A percentile compares a stretch with the other conserved stretches of the same genome.
Conservation (phyloP, 1,140 invertebrate species). For the Atta colombica region DNA sequence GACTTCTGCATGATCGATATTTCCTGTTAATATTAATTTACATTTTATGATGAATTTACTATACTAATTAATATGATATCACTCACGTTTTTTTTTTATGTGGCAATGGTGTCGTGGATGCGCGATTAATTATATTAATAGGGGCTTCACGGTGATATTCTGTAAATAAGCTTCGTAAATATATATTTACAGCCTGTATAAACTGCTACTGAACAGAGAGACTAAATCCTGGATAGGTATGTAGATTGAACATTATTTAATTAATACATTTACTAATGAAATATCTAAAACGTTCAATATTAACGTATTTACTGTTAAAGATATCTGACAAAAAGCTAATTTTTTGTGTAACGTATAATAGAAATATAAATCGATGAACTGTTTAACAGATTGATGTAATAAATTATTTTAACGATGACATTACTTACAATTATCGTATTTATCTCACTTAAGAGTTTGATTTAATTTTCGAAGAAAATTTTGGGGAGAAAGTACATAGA, state of each 20-base stretch:
- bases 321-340: too few species aligned
- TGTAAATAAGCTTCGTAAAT: conserved; percentile 50
- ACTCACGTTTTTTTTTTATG: background rate
- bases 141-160: background rate
- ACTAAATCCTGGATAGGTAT: conserved; percentile 57
- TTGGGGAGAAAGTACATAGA: background rate
- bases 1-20: background rate
- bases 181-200: conserved; percentile 64
- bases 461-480: conserved; percentile 24
- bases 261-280: background rate
- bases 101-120: background rate
- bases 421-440: background rate
- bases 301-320: background rate
- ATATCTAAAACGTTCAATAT: background rate
- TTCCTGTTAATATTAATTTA: background rate
- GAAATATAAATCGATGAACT: too few species aligned
- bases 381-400: too few species aligned
- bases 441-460: conserved; percentile 2
- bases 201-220: conserved; percentile 29
- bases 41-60: background rate
- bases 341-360: too few species aligned
- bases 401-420: background rate
- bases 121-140: background rate
- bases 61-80: background rate
- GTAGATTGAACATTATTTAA: conserved; percentile 29